Percentiles rank a stretch among this genome's conserved stretches.
Conservation (phyloP, 2,113 vertebrate species). For the Cyprinodon brontotheroides region DNA sequence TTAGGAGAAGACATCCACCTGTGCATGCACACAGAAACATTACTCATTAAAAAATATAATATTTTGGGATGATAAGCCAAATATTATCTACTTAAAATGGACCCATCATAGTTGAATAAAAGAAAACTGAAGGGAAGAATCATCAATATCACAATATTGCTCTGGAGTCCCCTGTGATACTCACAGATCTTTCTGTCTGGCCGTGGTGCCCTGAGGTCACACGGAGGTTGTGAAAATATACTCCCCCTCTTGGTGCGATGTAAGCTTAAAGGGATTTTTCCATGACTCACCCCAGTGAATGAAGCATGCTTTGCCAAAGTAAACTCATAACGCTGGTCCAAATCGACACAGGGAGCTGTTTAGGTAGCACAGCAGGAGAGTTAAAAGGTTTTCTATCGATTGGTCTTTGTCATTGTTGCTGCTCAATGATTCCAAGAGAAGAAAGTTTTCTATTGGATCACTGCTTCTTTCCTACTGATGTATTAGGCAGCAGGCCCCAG, state of each 20-base stretch:
- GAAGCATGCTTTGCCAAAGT: slow-evolving; percentile 64
- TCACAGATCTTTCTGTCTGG: slow-evolving; percentile 41
- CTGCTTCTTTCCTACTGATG: slow-evolving; percentile 60
- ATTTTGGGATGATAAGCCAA: slow-evolving; percentile 13
- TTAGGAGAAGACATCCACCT: not conserved
- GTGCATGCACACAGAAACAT: not conserved
- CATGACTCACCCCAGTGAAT: slow-evolving; percentile 61
- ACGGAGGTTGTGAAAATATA: slow-evolving; percentile 71
- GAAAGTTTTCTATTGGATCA: slow-evolving; percentile 46
- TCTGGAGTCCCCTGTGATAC: slow-evolving; percentile 23
- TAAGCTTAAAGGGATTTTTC: slow-evolving; percentile 69
- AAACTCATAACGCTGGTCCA: slow-evolving; percentile 43
- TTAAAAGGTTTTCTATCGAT: slow-evolving; percentile 26
- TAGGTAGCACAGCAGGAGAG: slow-evolving; percentile 45
- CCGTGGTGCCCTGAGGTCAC: slow-evolving; percentile 43
- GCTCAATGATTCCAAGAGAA: slow-evolving; percentile 27
- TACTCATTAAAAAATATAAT: slow-evolving; percentile 18
- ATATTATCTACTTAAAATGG: slow-evolving; percentile 20
- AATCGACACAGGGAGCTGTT: slow-evolving; percentile 23
- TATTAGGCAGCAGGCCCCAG: slow-evolving; percentile 43
- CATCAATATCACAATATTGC: slow-evolving; percentile 15
- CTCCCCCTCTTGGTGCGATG: slow-evolving; percentile 72
- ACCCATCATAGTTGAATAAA: slow-evolving; percentile 11
- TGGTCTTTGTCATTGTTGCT: slow-evolving; percentile 46
- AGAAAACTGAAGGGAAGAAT: slow-evolving; percentile 12